Conservation (phyloP, 2,888 invertebrate genomes). For the Itoplectis maculator region DNA sequence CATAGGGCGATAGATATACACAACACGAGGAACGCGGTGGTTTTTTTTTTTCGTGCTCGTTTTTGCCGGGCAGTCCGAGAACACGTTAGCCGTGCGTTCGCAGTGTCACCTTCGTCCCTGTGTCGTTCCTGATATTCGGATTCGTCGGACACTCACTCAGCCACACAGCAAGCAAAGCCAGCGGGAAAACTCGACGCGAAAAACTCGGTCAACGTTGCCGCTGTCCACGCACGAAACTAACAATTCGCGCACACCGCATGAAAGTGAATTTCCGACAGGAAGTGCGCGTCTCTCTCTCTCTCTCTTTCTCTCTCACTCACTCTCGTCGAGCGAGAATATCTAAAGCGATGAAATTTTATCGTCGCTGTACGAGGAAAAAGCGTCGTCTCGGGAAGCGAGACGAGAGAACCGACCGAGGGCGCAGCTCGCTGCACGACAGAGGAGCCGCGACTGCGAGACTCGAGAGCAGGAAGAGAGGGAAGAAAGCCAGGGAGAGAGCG, state of each 20-base stretch:
- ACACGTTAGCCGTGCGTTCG: conserved; percentile 13
- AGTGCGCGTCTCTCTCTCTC: background rate
- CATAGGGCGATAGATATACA: conserved; percentile 63
- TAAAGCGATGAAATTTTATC: background rate
- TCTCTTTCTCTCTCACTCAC: background rate
- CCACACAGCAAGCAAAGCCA: background rate
- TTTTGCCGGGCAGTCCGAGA: background rate
- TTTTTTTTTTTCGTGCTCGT: background rate
- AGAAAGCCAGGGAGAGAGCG: conserved; percentile 1
- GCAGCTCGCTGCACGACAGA: conserved; percentile 28
- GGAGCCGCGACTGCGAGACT: conserved; percentile 5
- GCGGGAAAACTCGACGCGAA: background rate
- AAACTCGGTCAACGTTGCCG: conserved; percentile 35
- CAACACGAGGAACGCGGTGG: background rate
- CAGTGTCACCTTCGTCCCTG: background rate
- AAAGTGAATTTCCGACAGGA: conserved; percentile 37
- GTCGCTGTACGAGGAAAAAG: background rate
- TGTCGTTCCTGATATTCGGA: background rate
- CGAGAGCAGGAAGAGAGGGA: conserved; percentile 30
- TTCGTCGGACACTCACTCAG: background rate
- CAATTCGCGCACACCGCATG: conserved; percentile 6
- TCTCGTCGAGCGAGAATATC: conserved; percentile 7
- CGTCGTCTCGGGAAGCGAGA: background rate
- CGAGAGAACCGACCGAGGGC: conserved; percentile 27
- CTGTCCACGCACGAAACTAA: conserved; percentile 1